A percentile compares a stretch with the other conserved stretches of the same genome.
Conservation (phyloP, 2,888 invertebrate species). For the Scrobipalpa costella region DNA sequence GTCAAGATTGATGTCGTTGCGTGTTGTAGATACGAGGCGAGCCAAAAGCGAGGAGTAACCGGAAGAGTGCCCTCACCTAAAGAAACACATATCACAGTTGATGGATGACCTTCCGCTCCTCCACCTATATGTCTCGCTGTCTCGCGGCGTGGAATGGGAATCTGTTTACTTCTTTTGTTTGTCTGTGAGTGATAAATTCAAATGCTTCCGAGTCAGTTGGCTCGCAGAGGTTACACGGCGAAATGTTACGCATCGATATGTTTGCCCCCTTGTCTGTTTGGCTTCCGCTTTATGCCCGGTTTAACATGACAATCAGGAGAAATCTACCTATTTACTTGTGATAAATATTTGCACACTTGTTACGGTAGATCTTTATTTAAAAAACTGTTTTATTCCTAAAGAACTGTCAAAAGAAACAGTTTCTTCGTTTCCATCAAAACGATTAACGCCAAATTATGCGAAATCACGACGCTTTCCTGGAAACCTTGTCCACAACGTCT, state of each 20-base stretch:
- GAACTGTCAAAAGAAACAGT: neutral
- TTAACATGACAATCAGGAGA: constrained; percentile 8
- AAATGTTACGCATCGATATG: constrained; percentile 21
- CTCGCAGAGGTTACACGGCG: neutral
- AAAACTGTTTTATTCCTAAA: neutral
- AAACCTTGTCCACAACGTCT: too few relatives aligned
- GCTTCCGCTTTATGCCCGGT: constrained; percentile 15
- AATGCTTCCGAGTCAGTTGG: constrained; percentile 26
- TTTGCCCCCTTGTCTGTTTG: constrained; percentile 22
- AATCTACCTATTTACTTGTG: neutral
- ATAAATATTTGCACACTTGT: constrained; percentile 1
- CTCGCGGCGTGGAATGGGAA: constrained; percentile 17
- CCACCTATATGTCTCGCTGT: constrained; percentile 18
- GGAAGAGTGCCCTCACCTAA: constrained; percentile 41
- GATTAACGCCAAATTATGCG: too few relatives aligned
- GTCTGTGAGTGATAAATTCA: constrained; percentile 28
- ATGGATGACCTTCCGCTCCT: constrained; percentile 38
- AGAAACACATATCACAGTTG: constrained; percentile 40
- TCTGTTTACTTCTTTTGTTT: constrained; percentile 29
- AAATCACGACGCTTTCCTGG: too few relatives aligned
- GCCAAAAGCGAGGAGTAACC: constrained; percentile 36
- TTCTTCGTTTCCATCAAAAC: too few relatives aligned
- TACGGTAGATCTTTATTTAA: neutral
- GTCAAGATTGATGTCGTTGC: constrained; percentile 27
- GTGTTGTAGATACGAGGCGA: constrained; percentile 25